Conservation (phyloP, 92 coral and sea anemone genomes). For the Palythoa heliodiscus region DNA sequence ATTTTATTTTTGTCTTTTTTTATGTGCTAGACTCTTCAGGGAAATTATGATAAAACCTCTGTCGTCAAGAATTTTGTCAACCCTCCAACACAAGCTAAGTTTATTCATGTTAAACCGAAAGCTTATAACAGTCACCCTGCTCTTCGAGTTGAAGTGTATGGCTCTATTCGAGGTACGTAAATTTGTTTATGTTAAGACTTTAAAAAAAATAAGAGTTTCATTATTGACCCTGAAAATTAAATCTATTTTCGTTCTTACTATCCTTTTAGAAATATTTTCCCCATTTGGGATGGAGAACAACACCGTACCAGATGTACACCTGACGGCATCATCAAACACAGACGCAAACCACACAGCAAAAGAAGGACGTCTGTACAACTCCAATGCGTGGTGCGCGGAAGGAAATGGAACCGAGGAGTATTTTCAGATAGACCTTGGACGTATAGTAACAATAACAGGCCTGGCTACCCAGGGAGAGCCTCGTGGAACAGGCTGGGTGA, state of each 20-base stretch:
- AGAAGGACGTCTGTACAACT: constrained; percentile 18
- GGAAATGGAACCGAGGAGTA: constrained; percentile 10
- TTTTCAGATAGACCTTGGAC: constrained; percentile 17
- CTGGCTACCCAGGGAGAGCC: constrained; percentile 31
- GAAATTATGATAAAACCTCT: background rate
- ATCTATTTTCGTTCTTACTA: background rate
- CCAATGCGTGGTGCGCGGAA: constrained; percentile 13
- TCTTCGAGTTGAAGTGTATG: constrained; percentile 2
- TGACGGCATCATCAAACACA: background rate
- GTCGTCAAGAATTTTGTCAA: background rate
- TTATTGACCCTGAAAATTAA: background rate
- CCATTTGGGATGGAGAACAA: constrained; percentile 6
- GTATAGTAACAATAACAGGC: constrained; percentile 4
- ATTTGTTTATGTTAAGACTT: background rate
- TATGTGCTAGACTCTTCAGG: background rate
- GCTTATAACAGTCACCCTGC: background rate
- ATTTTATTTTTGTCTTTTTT: background rate
- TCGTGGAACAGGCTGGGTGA: background rate
- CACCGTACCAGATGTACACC: background rate
- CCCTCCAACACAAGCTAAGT: constrained; percentile 5
- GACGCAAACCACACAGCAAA: constrained; percentile 9
- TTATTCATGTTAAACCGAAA: background rate
- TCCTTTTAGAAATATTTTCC: background rate
- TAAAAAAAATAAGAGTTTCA: background rate
- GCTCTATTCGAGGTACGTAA: constrained; percentile 6